Evolutionary conservation across 1,140 invertebrate genomes (phyloP).

Genomic region (Cephus cinctus): DNA sequence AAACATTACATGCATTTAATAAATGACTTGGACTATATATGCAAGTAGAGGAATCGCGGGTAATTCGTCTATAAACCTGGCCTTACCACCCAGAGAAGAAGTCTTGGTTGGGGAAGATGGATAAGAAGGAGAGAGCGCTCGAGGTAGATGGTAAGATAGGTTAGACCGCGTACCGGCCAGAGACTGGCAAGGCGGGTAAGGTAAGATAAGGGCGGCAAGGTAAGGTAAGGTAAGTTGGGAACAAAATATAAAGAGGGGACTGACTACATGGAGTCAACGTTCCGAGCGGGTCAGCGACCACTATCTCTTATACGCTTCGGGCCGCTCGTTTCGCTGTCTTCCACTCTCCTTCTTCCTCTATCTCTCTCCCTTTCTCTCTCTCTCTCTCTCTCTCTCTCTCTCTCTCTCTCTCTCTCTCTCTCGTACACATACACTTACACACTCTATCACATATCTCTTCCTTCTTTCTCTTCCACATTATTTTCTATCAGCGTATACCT

Average conservation of each 20-base stretch:
- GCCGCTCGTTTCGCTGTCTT: constrained; percentile 6
- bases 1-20: too few species aligned
- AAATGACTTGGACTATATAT: background rate
- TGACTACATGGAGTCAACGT: constrained; percentile 56
- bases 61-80: background rate
- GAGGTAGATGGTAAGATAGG: constrained; percentile 23
- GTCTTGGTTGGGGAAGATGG: background rate
- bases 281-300: constrained; percentile 57
- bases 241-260: constrained; percentile 46
- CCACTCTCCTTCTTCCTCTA: constrained; percentile 12
- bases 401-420: constrained; percentile 8
- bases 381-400: background rate
- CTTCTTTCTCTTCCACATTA: constrained; percentile 22
- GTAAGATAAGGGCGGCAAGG: constrained; percentile 29
- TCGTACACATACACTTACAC: too few species aligned
- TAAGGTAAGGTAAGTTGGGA: constrained; percentile 13
- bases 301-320: constrained; percentile 26
- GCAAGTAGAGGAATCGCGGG: too few species aligned
- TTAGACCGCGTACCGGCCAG: constrained; percentile 19
- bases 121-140: background rate
- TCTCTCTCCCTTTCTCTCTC: constrained; percentile 16
- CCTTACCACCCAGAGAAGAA: background rate
- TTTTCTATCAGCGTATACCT: constrained; percentile 7
- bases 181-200: constrained; percentile 30
- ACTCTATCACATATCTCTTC: constrained; percentile 27